Evolutionary conservation across 2,888 invertebrate genomes (phyloP), one percentile per base, ranked within the genome.

Genomic region (Dichetophora obliterata): DNA sequence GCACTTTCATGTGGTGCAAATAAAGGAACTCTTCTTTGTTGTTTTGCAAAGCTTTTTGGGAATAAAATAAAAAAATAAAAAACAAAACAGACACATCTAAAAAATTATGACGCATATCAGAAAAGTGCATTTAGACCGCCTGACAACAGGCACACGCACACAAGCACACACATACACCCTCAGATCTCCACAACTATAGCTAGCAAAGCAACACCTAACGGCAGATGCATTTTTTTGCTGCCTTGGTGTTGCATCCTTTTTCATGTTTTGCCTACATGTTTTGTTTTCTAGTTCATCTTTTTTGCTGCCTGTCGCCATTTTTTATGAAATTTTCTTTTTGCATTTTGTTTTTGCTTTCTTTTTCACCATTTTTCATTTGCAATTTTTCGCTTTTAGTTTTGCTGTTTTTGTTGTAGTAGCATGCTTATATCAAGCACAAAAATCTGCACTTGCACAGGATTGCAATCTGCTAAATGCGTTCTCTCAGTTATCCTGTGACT

Each of bases 381-480:
- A 59, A 57, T 59, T 71, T 68, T 50, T 50, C 50, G 27, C 50
- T 65, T 63, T 63, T 19, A n/a, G 19, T 48, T 24, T 66, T 37
- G 66, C 11, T 34, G 14, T 14, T 37, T 1, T 65, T 65, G 63
- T 27, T 63, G 16, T 34, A 9, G 43, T 22, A 14, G 34, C 0
- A n/a, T 34, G 31, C 57, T 19, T 22, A n/a, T 34, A 24, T n/a
- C n/a, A 50, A 31, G 74, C 74, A 76, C 65, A 78, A 66, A 76
- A 76, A 71, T 76, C 74, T 66, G 70, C 48, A 50, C 19, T 75
- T 52, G 74, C 75, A 70, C 71, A 69, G 68, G 70, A 76, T 73
- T 77, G 66, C 76, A 70, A 78, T 78, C 76, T 75, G 66, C 61
- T 68, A 75, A 75, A 76, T 79, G 75, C 69, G 37, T 66, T 11